These are phyloP conservation scores for Okamejei kenojei DNA, from an alignment of 2,797 vertebrate species.

Conservation along the genomic window DNA sequence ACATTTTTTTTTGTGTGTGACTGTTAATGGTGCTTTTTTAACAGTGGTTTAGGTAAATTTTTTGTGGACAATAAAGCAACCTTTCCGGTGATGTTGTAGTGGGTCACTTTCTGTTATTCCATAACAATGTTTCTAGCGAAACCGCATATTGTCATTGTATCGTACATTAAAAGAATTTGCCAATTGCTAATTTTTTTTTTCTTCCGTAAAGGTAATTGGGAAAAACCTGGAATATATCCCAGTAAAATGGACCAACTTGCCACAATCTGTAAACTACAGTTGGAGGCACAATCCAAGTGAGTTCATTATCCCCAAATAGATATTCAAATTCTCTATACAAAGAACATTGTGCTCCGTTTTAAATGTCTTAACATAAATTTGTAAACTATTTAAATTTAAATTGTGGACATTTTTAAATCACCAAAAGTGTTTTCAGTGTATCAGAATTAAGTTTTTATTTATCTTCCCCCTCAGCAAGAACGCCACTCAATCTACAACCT, in stretches of 20 bases:
- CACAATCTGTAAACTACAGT: slow-evolving; percentile 71
- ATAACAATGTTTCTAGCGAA: not conserved
- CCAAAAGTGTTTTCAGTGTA: not conserved
- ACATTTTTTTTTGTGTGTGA: not conserved
- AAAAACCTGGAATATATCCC: slow-evolving; percentile 46
- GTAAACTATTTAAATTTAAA: not conserved
- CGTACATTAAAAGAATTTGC: not conserved
- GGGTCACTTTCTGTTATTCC: not conserved
- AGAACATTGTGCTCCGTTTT: not conserved
- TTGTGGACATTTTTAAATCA: not conserved
- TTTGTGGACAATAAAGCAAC: not conserved
- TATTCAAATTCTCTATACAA: not conserved
- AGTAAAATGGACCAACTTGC: slow-evolving; percentile 81
- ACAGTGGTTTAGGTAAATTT: not conserved
- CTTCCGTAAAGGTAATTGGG: slow-evolving; percentile 41
- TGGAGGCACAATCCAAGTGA: slow-evolving; percentile 75
- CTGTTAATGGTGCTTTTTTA: not conserved
- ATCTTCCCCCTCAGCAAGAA: not conserved
- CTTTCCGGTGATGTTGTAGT: not conserved
- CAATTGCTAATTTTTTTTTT: slow-evolving; percentile 6
- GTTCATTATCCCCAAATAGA: not conserved
- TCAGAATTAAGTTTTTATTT: not conserved
- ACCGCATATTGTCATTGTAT: not conserved
- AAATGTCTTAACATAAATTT: not conserved
- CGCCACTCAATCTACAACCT: not conserved